phyloP scores from a whole-genome alignment of 2,888 invertebrate genomes.

The Aquatica leii region DNA sequence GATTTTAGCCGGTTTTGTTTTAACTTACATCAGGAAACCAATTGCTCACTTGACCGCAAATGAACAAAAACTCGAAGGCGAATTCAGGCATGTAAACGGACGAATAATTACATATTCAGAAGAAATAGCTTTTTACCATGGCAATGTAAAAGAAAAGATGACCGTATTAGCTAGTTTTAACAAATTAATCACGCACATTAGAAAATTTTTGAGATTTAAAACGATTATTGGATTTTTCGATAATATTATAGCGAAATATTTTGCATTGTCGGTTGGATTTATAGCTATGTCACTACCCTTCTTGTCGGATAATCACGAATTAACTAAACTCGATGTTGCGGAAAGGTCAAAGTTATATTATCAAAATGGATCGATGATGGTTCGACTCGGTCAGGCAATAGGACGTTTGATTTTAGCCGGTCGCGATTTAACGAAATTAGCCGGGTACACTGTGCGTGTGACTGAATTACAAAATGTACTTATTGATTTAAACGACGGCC shows the following conservation, averaged over 20 bases:
- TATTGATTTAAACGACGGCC: constrained; percentile 81
- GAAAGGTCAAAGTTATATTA: constrained; percentile 89
- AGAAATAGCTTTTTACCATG: constrained; percentile 87
- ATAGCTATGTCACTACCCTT: constrained; percentile 95
- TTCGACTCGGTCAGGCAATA: constrained; percentile 96
- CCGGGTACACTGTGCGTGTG: constrained; percentile 93
- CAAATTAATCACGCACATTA: constrained; percentile 84
- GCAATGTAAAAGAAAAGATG: constrained; percentile 85
- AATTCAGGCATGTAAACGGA: constrained; percentile 96
- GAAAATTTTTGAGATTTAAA: constrained; percentile 88
- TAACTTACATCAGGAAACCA: constrained; percentile 88
- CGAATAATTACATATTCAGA: constrained; percentile 96
- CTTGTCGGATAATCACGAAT: constrained; percentile 76
- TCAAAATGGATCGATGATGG: constrained; percentile 94
- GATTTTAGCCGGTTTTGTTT: constrained; percentile 82
- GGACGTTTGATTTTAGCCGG: constrained; percentile 95
- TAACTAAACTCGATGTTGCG: constrained; percentile 73
- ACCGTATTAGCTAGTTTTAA: constrained; percentile 89
- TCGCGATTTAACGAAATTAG: constrained; percentile 92
- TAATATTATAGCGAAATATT: constrained; percentile 95
- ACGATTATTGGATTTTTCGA: constrained; percentile 94
- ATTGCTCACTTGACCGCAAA: constrained; percentile 88
- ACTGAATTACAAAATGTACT: constrained; percentile 88
- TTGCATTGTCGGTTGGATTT: constrained; percentile 96
- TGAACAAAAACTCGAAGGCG: constrained; percentile 97